Evolutionary conservation across 2,113 vertebrate species (phyloP), one percentile per base, ranked within the genome.

Genomic region (Anas platyrhynchos): DNA sequence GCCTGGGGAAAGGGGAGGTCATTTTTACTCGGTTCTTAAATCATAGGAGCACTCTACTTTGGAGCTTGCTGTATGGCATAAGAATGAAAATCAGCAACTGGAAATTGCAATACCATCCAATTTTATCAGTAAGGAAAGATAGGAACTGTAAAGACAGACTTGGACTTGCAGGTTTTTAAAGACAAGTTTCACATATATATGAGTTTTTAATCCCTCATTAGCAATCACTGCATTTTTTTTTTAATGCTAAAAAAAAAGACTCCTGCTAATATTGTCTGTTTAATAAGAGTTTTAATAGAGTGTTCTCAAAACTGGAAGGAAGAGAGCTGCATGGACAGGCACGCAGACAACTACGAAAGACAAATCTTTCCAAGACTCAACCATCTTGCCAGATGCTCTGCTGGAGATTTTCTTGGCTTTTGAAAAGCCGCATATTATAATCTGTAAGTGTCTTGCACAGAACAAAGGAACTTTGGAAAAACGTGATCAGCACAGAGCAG

Each of bases 381-480:
- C 78, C 76, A 44, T 32, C 82, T 73, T 58, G 74, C 67, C 75
- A 88, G 74, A 79, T 85, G 44, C 71, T 73, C 84, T 88, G 67
- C 44, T 76, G 46, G 82, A 94, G 78, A 79, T 76, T 88, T 91
- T 82, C 91, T 63, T 84, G 67, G 78, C 75, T 89, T 94, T 58
- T 83, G 81, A 91, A 88, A 92, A 95, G 41, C 44, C 41, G 31
- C 27, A 46, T 58, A 14, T 79, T 58, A 85, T 59, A 91, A 89
- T 41, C 91, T 66, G 48, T 54, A 66, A 85, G 82, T 0, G 0
- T 73, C 91, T 69, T 69, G 66, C 69, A 68, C 27, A 44, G 77
- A 93, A 93, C 74, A 93, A 91, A 90, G 73, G 80, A 86, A 82
- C 61, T 72, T 16, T 32, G 58, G 78, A 26, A 92, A 95, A 94